Evolutionary conservation across 37 sponge, comb jelly and placozoan genomes (phyloP).

Genomic region (Theonella swinhoei): DNA sequence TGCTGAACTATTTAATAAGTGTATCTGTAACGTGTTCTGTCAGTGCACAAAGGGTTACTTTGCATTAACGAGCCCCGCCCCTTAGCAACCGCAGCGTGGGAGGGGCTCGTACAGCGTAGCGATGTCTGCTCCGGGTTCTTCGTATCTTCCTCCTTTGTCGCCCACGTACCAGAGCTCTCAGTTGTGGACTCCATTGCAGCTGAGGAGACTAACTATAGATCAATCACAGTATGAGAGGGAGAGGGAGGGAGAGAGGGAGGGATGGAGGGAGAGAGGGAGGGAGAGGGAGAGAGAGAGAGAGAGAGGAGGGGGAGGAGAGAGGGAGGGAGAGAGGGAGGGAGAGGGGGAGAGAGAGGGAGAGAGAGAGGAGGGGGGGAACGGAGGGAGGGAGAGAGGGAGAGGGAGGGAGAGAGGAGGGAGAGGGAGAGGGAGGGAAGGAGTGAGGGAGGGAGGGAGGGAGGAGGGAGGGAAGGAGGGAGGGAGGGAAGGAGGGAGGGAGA

Average conservation of each 20-base stretch:
- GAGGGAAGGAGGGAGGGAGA: not conserved
- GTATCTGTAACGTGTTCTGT: no score
- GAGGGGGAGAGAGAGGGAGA: not conserved
- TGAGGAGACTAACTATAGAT: slow-evolving; percentile 75
- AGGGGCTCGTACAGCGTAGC: not conserved
- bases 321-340: not conserved
- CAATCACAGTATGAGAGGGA: slow-evolving; percentile 54
- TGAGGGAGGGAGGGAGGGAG: not conserved
- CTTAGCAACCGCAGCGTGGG: not conserved
- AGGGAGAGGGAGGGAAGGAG: not conserved
- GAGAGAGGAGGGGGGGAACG: not conserved
- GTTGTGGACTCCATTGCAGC: slow-evolving; percentile 71
- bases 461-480: not conserved
- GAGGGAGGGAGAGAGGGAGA: not conserved
- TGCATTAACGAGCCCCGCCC: not conserved
- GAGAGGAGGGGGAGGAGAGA: not conserved
- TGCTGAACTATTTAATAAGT: no score
- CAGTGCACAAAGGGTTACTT: no score
- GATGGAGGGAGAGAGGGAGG: not conserved
- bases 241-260: not conserved
- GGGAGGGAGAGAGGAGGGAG: not conserved
- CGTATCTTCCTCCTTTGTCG: slow-evolving; percentile 49
- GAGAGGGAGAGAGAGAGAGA: not conserved
- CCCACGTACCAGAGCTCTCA: slow-evolving; percentile 70
- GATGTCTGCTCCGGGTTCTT: not conserved